These are phyloP conservation scores for Hippopotamus amphibius DNA, from an alignment of 2,113 vertebrate genomes.

Conservation along the genomic window DNA sequence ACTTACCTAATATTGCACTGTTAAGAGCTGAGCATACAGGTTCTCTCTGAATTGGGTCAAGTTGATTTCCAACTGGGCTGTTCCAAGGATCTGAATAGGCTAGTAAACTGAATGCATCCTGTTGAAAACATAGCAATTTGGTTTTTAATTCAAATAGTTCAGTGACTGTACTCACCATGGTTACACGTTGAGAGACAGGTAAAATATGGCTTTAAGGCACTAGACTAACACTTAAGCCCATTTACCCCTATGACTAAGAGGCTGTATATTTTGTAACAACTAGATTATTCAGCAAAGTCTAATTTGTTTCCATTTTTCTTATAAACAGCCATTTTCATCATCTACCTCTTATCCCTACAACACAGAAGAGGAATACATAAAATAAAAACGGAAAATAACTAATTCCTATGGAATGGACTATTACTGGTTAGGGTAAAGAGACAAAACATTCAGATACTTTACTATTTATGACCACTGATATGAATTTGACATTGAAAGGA, in stretches of 20 bases:
- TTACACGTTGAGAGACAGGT: background rate
- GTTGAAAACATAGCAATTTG: constrained; percentile 52
- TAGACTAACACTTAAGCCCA: background rate
- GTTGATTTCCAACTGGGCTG: constrained; percentile 98
- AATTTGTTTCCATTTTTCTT: background rate
- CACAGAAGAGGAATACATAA: background rate
- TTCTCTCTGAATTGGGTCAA: constrained; percentile 98
- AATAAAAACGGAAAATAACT: background rate
- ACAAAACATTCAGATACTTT: background rate
- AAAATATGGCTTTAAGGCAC: background rate
- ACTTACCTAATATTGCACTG: constrained; percentile 98
- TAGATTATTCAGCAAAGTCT: background rate
- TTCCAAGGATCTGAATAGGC: constrained; percentile 99
- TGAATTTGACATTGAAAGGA: background rate
- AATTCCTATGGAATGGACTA: background rate
- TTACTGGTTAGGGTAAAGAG: background rate
- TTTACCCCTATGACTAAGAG: background rate
- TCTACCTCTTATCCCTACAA: background rate
- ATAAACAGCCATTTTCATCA: background rate
- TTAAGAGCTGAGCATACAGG: constrained; percentile 99
- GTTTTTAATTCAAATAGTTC: constrained; percentile 27
- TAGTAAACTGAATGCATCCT: constrained; percentile 99
- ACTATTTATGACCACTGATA: background rate
- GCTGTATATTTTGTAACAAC: background rate
- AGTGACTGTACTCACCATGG: background rate